Percentiles rank a stretch among this genome's conserved stretches.
Evolutionary conservation across 2,888 invertebrate genomes (phyloP).

Genomic region (Theretra japonica): DNA sequence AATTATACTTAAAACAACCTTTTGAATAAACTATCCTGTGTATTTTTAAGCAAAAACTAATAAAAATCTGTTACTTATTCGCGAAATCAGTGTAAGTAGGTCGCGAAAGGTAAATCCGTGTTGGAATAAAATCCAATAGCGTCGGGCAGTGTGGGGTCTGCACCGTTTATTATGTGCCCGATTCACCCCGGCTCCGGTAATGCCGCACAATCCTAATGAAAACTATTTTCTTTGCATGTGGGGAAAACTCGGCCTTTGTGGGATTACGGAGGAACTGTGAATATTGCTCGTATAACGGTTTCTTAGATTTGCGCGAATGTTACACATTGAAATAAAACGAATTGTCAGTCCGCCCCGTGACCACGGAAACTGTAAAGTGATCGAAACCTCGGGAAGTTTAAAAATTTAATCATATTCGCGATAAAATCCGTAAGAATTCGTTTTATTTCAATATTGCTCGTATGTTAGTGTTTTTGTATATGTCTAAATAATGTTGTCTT

Average conservation of each 20-base stretch:
- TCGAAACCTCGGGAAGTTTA: too few species aligned
- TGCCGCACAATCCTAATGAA: not conserved
- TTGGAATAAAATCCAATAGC: conserved; percentile 12
- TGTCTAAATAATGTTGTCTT: too few species aligned
- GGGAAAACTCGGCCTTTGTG: not conserved
- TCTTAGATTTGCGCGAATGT: too few species aligned
- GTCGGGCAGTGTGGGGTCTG: not conserved
- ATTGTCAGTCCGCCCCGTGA: too few species aligned
- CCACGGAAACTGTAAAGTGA: too few species aligned
- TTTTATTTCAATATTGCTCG: too few species aligned
- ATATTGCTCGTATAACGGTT: too few species aligned
- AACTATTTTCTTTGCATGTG: conserved; percentile 4
- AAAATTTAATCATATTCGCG: too few species aligned
- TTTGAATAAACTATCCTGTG: not conserved
- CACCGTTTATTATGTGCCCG: not conserved
- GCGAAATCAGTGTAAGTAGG: not conserved
- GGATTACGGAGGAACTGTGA: too few species aligned
- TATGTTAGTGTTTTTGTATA: too few species aligned
- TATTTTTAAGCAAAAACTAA: not conserved
- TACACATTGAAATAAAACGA: too few species aligned
- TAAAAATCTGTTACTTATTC: not conserved
- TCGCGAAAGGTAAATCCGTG: conserved; percentile 12
- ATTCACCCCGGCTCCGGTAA: not conserved
- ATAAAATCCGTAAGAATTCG: too few species aligned
- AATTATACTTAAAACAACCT: not conserved